Base-by-base conservation (phyloP, 2,888 invertebrate species). In the Synanthedon tipuliformis region DNA sequence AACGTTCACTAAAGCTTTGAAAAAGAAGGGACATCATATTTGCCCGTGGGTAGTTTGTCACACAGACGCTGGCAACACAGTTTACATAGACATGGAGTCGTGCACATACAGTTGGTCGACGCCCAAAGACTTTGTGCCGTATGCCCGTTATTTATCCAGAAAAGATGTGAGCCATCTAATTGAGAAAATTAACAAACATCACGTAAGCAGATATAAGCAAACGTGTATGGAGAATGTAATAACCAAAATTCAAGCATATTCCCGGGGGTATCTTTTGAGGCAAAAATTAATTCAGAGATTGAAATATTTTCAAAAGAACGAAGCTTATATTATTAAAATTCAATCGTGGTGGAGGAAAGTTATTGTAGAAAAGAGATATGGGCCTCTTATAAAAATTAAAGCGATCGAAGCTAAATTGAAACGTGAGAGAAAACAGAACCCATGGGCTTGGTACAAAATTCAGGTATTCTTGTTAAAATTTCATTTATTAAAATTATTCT, bases 311-410 rank as follows among this genome's bases (percentile, higher is more conserved):
- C 71, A 77, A 55, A 69, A 80, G 16, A 86, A 89, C 63, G 68
- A 79, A 40, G 59, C 69, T 0, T 78, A 71, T 62, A 69, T 90
- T 49, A 65, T 89, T 4, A 78, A 71, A 62, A 89, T 90, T 57
- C 90, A 92, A 83, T 81, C 90, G 1, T 92, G 91, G 90, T 92
- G 91, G 92, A 82, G 90, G 55, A 82, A 82, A 55, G 62, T 86
- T 1, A 59, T 79, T 11, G 81, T 88, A 55, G 81, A 86, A 55
- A 83, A 74, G 57, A 77, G 75, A 57, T 89, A 87, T 64, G 71
- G 73, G 1, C 80, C 80, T 16, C 60, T 88, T 23, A 70, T 89
- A 34, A 80, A 84, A 71, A 76, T 80, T 75, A 84, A 75, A 61
- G 66, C 71, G 11, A 81, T 83, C 56, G 80, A 81, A 68, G 73